These are phyloP conservation scores for Epsilonema sp. DNA, from an alignment of 2,888 invertebrate species.

Conservation along the genomic window DNA sequence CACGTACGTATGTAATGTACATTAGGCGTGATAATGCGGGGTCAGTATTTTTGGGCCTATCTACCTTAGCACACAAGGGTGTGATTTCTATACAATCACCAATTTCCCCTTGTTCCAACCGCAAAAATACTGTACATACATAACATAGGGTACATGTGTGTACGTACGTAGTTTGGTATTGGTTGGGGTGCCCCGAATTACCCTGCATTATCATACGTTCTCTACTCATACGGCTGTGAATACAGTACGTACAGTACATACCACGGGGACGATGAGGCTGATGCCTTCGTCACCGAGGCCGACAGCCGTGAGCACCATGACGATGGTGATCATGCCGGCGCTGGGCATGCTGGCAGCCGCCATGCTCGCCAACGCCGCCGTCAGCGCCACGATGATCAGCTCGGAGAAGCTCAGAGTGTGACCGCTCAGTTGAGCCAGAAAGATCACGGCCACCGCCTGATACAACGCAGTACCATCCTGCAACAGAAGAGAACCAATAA, in stretches of 20 bases:
- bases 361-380: constrained; percentile 7
- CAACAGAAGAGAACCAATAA: too few relatives aligned
- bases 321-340: constrained; percentile 9
- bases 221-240: too few relatives aligned
- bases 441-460: constrained; percentile 7
- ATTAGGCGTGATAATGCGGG: too few relatives aligned
- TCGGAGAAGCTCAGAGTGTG: constrained; percentile 59
- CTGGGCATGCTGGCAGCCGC: constrained; percentile 9
- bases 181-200: background rate
- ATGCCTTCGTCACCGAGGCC: constrained; percentile 28
- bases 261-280: constrained; percentile 20
- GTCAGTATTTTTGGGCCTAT: too few relatives aligned
- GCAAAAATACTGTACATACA: too few relatives aligned
- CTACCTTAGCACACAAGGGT: too few relatives aligned
- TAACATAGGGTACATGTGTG: too few relatives aligned
- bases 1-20: too few relatives aligned
- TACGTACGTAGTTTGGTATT: background rate
- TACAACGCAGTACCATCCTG: constrained; percentile 14
- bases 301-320: constrained; percentile 29
- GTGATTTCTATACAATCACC: too few relatives aligned
- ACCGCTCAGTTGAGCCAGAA: constrained; percentile 47
- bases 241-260: too few relatives aligned
- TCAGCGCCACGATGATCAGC: constrained; percentile 39
- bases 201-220: too few relatives aligned
- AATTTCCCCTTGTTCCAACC: too few relatives aligned